These are phyloP conservation scores for Thrips palmi DNA, from an alignment of 1,140 invertebrate species.

Conservation along the genomic window DNA sequence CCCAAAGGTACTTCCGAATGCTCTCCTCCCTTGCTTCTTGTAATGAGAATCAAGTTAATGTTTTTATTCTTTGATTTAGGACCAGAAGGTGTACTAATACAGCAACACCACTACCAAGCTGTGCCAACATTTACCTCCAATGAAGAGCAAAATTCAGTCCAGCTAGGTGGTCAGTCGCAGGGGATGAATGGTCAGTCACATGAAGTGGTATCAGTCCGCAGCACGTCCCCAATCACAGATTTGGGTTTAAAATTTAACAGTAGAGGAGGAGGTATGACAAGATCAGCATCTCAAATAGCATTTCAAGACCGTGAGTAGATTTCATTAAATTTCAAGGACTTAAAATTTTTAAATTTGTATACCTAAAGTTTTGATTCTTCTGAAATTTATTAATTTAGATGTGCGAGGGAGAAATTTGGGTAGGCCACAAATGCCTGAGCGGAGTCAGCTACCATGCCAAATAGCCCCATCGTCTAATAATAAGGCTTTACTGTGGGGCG, in stretches of 20 bases:
- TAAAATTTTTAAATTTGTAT: too few relatives aligned
- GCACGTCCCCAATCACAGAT: too few relatives aligned
- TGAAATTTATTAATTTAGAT: too few relatives aligned
- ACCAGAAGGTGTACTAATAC: conserved; percentile 71
- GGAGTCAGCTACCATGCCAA: too few relatives aligned
- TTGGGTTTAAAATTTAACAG: too few relatives aligned
- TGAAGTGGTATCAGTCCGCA: too few relatives aligned
- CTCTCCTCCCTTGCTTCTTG: background rate
- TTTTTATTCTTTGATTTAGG: conserved; percentile 28
- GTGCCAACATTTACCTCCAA: conserved; percentile 35
- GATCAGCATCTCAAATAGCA: conserved; percentile 24
- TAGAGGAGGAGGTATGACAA: too few relatives aligned
- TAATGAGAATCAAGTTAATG: background rate
- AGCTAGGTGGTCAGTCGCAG: too few relatives aligned
- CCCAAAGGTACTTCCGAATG: conserved; percentile 55
- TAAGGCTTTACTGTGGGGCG: conserved; percentile 65
- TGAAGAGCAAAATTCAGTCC: too few relatives aligned
- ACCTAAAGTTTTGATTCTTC: conserved; percentile 1
- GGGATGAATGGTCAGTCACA: too few relatives aligned
- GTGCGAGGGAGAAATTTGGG: too few relatives aligned
- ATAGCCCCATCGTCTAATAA: conserved; percentile 14
- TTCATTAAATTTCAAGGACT: background rate
- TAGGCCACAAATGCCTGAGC: background rate
- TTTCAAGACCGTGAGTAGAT: conserved; percentile 27
- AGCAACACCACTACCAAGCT: conserved; percentile 84